Conservation (phyloP, 2,797 vertebrate species). For the Argentina silus region DNA sequence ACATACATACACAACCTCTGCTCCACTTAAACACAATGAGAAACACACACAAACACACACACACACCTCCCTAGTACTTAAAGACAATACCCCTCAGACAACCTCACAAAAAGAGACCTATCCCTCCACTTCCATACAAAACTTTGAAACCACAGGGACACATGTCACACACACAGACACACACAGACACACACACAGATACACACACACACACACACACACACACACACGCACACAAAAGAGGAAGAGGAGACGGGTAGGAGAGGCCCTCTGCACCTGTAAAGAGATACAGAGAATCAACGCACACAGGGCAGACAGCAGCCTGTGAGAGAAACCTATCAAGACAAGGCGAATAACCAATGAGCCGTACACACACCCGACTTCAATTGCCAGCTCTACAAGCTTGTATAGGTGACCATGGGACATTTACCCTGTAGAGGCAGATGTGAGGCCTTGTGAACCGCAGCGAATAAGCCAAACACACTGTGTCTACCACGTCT, state of each 20-base stretch:
- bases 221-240: too few relatives aligned
- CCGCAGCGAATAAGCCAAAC: not conserved
- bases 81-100: not conserved
- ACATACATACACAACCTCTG: not conserved
- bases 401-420: not conserved
- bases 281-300: slow-evolving; percentile 57
- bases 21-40: not conserved
- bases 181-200: too few relatives aligned
- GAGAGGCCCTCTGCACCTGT: slow-evolving; percentile 62
- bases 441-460: not conserved
- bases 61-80: not conserved
- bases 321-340: slow-evolving; percentile 53
- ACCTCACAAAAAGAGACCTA: not conserved
- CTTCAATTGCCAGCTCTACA: not conserved
- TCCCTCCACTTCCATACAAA: not conserved
- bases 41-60: slow-evolving; percentile 23
- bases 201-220: too few relatives aligned
- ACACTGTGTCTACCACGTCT: too few relatives aligned
- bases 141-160: slow-evolving; percentile 51
- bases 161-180: slow-evolving; percentile 65
- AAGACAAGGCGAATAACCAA: slow-evolving; percentile 42
- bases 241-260: too few relatives aligned
- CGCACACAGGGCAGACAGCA: slow-evolving; percentile 53
- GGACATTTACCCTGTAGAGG: not conserved
- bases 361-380: too few relatives aligned